These are phyloP conservation scores for Tineola bisselliella DNA, from an alignment of 2,888 invertebrate genomes.

Conservation along the genomic window DNA sequence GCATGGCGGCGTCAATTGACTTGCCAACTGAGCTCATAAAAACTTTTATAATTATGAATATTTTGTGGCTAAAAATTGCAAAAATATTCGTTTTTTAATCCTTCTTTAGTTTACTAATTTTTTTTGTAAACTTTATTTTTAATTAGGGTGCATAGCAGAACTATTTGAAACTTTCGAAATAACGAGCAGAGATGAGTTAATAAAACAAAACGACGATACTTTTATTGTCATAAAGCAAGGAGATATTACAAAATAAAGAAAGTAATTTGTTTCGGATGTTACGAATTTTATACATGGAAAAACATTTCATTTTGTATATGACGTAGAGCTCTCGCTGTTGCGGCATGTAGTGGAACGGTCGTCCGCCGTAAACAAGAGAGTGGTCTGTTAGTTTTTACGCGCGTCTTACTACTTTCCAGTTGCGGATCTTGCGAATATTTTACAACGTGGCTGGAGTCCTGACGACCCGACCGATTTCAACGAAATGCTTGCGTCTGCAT, in stretches of 20 bases:
- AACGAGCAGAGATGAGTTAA: background rate
- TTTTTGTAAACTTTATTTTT: background rate
- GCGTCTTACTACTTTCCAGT: conserved; percentile 37
- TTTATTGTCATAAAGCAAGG: background rate
- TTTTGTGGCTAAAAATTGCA: conserved; percentile 56
- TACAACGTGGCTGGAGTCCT: conserved; percentile 26
- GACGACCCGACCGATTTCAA: conserved; percentile 32
- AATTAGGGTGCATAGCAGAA: background rate
- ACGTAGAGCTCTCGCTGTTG: background rate
- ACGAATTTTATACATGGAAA: background rate
- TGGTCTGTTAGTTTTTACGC: conserved; percentile 42
- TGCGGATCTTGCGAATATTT: conserved; percentile 42
- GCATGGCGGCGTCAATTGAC: conserved; percentile 46
- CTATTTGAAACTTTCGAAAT: background rate
- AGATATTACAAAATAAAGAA: background rate
- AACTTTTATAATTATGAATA: conserved; percentile 67
- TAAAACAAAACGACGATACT: background rate
- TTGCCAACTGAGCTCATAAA: conserved; percentile 53
- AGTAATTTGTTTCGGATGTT: background rate
- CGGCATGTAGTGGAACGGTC: conserved; percentile 15
- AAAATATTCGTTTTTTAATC: background rate
- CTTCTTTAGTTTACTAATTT: background rate
- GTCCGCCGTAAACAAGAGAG: conserved; percentile 42
- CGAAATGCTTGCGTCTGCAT: conserved; percentile 44
- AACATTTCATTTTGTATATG: background rate